phyloP scores from a whole-genome alignment of 2,797 vertebrate species.

The Pseudochirops corinnae region DNA sequence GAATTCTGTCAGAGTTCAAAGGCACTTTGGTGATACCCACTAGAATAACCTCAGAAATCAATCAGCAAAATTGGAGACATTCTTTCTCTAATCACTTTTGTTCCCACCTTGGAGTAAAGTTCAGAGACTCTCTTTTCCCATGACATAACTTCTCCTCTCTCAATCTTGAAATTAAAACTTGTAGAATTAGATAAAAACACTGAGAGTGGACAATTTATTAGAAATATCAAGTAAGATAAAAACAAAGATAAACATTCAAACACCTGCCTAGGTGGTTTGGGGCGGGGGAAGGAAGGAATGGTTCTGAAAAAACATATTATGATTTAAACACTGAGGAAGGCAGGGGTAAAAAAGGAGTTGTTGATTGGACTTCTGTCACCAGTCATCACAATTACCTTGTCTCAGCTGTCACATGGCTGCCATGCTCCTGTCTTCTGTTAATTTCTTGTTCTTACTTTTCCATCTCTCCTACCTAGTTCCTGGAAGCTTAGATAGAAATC shows the following conservation, averaged over 20 bases:
- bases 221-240: background rate
- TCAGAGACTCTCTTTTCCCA: background rate
- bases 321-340: background rate
- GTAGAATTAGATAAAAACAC: background rate
- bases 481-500: background rate
- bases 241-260: background rate
- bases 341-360: background rate
- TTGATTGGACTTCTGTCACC: background rate
- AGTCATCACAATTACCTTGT: background rate
- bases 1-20: background rate
- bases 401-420: background rate
- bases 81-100: background rate
- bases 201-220: background rate
- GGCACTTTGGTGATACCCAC: background rate
- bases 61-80: background rate
- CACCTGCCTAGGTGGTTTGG: background rate
- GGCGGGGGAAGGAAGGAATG: background rate
- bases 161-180: background rate
- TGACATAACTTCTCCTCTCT: background rate
- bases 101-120: background rate
- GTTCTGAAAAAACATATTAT: background rate
- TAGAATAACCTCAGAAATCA: background rate
- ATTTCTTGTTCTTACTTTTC: background rate
- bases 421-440: background rate
- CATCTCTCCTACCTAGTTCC: background rate